Evolutionary conservation across 2,888 invertebrate genomes (phyloP).

Genomic region (Helleia helle): DNA sequence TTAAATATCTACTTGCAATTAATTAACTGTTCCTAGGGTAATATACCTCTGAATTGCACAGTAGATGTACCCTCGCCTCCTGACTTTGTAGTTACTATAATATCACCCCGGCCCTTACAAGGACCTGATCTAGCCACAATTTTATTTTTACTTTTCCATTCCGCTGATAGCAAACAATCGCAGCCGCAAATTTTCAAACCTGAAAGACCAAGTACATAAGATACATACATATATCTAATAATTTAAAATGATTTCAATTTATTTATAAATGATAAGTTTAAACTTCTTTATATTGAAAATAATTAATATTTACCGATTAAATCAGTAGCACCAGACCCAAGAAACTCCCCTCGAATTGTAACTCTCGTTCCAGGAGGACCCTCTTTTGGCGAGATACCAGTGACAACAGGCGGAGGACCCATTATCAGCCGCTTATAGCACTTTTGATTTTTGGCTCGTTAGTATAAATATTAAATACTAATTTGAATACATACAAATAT

Average conservation of each 20-base stretch:
- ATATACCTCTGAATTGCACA: slow-evolving; percentile 88
- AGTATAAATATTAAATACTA: no score
- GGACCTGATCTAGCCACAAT: slow-evolving; percentile 96
- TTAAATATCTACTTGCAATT: no score
- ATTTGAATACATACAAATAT: no score
- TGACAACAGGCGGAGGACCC: slow-evolving; percentile 90
- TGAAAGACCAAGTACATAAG: no score
- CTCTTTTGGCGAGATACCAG: slow-evolving; percentile 98
- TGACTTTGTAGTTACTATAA: slow-evolving; percentile 88
- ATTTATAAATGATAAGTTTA: no score
- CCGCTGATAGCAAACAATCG: slow-evolving; percentile 94
- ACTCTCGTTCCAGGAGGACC: slow-evolving; percentile 97
- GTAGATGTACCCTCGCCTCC: slow-evolving; percentile 93
- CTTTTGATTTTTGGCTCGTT: no score
- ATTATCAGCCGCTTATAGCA: slow-evolving; percentile 37
- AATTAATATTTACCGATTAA: slow-evolving; percentile 78
- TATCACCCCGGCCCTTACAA: slow-evolving; percentile 92
- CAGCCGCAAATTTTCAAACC: slow-evolving; percentile 96
- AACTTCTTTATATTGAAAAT: neutral
- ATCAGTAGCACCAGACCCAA: slow-evolving; percentile 90
- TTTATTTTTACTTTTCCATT: slow-evolving; percentile 98
- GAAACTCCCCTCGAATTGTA: slow-evolving; percentile 95
- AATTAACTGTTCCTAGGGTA: no score
- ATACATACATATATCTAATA: no score
- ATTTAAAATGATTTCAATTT: no score